Percentiles rank a stretch among this genome's conserved stretches.
Evolutionary conservation across 2,113 vertebrate species (phyloP).

Genomic region (Litocranius walleri): DNA sequence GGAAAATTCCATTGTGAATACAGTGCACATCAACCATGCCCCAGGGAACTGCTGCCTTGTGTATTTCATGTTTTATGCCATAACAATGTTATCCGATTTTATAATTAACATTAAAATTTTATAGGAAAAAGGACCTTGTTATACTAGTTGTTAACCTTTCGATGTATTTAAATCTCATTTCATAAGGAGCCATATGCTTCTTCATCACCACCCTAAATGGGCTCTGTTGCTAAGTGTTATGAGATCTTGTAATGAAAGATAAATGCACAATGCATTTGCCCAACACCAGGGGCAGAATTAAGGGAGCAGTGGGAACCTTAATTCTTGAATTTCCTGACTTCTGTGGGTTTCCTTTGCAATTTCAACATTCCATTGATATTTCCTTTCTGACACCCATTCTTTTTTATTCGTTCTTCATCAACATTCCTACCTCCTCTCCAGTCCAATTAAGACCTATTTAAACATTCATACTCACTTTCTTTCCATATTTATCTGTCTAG

Average conservation of each 20-base stretch:
- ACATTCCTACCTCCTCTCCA: conserved; percentile 12
- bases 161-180: conserved; percentile 65
- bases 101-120: conserved; percentile 76
- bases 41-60: conserved; percentile 37
- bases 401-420: not conserved
- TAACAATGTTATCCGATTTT: conserved; percentile 70
- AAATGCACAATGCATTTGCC: not conserved
- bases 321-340: conserved; percentile 77
- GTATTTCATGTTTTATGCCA: conserved; percentile 70
- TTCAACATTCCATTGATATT: conserved; percentile 77
- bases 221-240: conserved; percentile 47
- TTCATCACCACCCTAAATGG: conserved; percentile 47
- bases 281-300: conserved; percentile 69
- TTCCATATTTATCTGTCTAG: not conserved
- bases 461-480: conserved; percentile 41
- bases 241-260: conserved; percentile 64
- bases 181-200: conserved; percentile 40
- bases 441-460: conserved; percentile 60
- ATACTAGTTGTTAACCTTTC: conserved; percentile 75
- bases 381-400: conserved; percentile 48
- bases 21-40: conserved; percentile 43
- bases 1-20: conserved; percentile 56
- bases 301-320: conserved; percentile 74
- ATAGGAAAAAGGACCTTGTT: conserved; percentile 67
- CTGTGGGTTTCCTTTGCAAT: conserved; percentile 77